Percentiles rank a stretch among this genome's conserved stretches.
phyloP scores from a whole-genome alignment of 2,888 invertebrate genomes.

The Embidobia sp. region DNA sequence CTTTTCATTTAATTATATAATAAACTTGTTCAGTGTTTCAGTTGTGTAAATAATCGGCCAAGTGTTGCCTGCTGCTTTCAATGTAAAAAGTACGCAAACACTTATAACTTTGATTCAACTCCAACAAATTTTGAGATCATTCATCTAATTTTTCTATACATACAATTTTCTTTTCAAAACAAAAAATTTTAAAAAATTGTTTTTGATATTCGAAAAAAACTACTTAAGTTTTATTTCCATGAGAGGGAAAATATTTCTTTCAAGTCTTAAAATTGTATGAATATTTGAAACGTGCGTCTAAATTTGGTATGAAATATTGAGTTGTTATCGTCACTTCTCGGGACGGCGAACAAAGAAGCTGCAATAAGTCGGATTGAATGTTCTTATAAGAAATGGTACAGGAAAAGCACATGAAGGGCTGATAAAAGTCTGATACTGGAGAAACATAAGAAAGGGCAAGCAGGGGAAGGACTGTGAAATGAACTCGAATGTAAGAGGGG shows the following conservation, averaged over 20 bases:
- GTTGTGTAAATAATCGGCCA: neutral
- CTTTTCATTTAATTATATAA: conserved; percentile 13
- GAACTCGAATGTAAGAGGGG: conserved; percentile 55
- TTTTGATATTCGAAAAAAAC: no score
- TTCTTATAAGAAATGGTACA: conserved; percentile 4
- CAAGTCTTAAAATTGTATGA: no score
- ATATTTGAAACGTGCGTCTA: no score
- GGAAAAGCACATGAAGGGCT: conserved; percentile 29
- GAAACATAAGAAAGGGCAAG: conserved; percentile 19
- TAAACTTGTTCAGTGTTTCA: neutral
- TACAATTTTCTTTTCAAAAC: no score
- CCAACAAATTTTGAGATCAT: no score
- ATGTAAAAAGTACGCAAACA: no score
- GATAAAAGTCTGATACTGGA: conserved; percentile 45
- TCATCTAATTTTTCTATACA: no score
- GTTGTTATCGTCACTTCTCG: neutral
- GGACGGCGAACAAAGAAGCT: neutral
- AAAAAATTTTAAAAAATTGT: no score
- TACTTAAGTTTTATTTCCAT: no score
- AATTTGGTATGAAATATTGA: neutral
- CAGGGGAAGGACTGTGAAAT: conserved; percentile 46
- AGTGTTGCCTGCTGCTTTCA: no score
- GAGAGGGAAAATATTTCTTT: no score
- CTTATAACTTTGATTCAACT: no score
- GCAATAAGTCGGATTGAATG: neutral